phyloP scores from a whole-genome alignment of 2,888 invertebrate species.

The Tryphoninae sp. region DNA sequence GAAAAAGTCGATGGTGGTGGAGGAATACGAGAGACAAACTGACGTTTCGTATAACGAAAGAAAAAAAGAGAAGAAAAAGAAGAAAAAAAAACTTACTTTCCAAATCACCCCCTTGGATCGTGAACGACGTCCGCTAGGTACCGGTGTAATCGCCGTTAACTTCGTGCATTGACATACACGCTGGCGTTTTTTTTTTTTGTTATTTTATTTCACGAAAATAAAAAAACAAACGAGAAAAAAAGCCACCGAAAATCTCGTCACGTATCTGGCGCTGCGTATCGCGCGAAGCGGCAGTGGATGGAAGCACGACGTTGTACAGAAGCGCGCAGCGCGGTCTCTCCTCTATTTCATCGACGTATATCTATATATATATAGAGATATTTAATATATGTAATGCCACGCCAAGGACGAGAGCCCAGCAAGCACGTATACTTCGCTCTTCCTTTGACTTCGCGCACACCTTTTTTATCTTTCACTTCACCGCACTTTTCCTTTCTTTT shows the following conservation, averaged over 20 bases:
- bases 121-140: conserved; percentile 72
- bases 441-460: conserved; percentile 21
- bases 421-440: conserved; percentile 2
- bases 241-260: not conserved
- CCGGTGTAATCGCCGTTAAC: conserved; percentile 74
- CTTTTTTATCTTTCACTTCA: conserved; percentile 20
- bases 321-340: conserved; percentile 37
- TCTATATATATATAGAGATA: not conserved
- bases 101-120: conserved; percentile 64
- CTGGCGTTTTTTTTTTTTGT: not conserved
- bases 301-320: conserved; percentile 22
- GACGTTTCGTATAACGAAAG: not conserved
- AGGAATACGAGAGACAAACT: not conserved
- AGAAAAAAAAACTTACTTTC: conserved; percentile 63
- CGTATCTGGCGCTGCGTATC: not conserved
- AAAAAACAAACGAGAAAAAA: not conserved
- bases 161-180: conserved; percentile 73
- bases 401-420: conserved; percentile 4
- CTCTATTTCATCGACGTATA: conserved; percentile 41
- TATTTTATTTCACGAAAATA: not conserved
- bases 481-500: conserved; percentile 28
- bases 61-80: not conserved
- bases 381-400: no score
- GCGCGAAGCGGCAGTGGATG: not conserved
- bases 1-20: conserved; percentile 8